Evolutionary conservation across 2,113 vertebrate genomes (phyloP), one percentile per base, ranked within the genome.

Genomic region (Oncorhynchus clarkii): DNA sequence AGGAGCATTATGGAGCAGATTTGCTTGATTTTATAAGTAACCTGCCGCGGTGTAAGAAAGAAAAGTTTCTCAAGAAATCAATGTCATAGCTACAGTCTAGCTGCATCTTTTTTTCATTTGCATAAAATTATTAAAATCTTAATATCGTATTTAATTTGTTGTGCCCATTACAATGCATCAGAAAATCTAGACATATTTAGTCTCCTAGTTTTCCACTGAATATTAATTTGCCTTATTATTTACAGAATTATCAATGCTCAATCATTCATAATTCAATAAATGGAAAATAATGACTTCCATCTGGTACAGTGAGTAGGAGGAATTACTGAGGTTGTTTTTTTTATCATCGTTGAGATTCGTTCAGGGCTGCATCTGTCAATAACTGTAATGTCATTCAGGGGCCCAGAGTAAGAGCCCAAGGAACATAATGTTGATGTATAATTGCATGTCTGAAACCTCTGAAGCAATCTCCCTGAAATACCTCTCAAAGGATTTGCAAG

Each of bases 181-280:
- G 67, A 80, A 69, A 75, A 54, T 16, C 39, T 71, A 65, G 70
- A 76, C 77, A 82, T 82, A 77, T 78, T 78, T 87, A 78, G 73
- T 64, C 16, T 20, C 2, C 67, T 18, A 11, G 34, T 78, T 83
- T 73, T 68, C n/a, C 34, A 5, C n/a, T 84, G 83, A 77, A 71
- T 73, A 73, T 72, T 31, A 75, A 79, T 84, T 79, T 76, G 73
- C 70, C 66, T 76, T 64, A 73, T 77, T 84, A 86, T 74, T 67
- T n/a, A n/a, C 49, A 24, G 59, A 74, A 73, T 67, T 26, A 67
- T 54, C 18, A 24, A 45, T 11, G 48, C 26, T 45, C 70, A 77
- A 39, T 84, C 80, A 70, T 72, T 79, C 75, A 67, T 86, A 59
- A 84, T 77, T 79, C 24, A 66, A 29, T 49, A 64, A 72, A 66